A percentile compares a stretch with the other conserved stretches of the same genome.
These are phyloP conservation scores for Hexactinellida sp. DNA, from an alignment of 37 sponge, comb jelly and placozoan species.

Conservation along the genomic window DNA sequence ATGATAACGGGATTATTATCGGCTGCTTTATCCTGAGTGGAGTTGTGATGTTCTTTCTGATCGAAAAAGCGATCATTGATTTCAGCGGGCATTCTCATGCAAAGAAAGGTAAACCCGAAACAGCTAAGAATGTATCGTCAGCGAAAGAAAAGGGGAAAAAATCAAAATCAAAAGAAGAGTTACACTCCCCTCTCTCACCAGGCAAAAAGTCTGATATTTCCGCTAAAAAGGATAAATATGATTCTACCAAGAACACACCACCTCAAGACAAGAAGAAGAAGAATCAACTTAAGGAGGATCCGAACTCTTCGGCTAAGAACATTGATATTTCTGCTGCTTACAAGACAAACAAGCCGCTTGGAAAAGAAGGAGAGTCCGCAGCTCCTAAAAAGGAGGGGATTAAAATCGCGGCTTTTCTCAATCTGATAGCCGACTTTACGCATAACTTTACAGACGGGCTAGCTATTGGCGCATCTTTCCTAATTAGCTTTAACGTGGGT, in stretches of 20 bases:
- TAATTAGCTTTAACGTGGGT: constrained; percentile 56
- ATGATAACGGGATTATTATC: constrained; percentile 36
- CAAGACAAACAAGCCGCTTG: background rate
- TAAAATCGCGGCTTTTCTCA: constrained; percentile 76
- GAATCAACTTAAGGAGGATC: no score
- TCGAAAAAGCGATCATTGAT: constrained; percentile 69
- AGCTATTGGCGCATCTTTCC: constrained; percentile 84
- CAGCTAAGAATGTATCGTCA: background rate
- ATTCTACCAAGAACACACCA: background rate
- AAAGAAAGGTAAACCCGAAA: background rate
- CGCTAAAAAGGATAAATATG: background rate
- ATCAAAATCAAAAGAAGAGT: no score
- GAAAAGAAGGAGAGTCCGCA: background rate
- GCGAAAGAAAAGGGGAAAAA: no score
- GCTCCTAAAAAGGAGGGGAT: constrained; percentile 23
- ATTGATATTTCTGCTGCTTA: no score
- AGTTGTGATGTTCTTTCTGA: constrained; percentile 64
- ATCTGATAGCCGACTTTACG: constrained; percentile 79
- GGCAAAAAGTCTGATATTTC: background rate
- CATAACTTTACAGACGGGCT: constrained; percentile 97
- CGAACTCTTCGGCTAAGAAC: no score
- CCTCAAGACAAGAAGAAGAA: background rate
- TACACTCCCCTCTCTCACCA: background rate
- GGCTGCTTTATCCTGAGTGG: constrained; percentile 81
- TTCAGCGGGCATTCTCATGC: constrained; percentile 50